These are phyloP conservation scores for Lobophora halterata DNA, from an alignment of 2,888 invertebrate genomes.

Conservation along the genomic window DNA sequence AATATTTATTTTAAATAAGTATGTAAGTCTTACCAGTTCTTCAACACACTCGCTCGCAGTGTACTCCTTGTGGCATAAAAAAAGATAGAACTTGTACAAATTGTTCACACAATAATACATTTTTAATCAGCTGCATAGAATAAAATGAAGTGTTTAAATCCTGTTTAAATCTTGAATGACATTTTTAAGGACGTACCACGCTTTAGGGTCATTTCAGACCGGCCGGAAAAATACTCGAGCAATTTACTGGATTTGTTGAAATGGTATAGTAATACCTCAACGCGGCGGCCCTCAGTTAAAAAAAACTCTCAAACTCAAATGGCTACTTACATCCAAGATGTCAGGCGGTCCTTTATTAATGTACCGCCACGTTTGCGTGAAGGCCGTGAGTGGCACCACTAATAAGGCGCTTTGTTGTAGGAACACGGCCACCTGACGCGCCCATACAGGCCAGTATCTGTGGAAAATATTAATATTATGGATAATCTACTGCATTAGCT, in stretches of 20 bases:
- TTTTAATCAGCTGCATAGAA: no score
- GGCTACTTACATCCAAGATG: conserved; percentile 87
- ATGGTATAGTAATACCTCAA: no score
- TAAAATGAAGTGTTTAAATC: no score
- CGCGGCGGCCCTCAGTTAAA: no score
- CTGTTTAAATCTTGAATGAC: no score
- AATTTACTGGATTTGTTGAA: no score
- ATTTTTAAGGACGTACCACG: no score
- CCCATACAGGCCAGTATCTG: conserved; percentile 91
- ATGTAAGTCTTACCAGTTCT: conserved; percentile 72
- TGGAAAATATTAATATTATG: no score
- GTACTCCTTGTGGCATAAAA: conserved; percentile 62
- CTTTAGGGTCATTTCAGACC: no score
- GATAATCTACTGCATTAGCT: no score
- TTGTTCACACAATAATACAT: not conserved
- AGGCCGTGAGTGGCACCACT: conserved; percentile 85
- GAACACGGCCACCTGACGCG: conserved; percentile 86
- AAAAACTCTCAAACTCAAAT: not conserved
- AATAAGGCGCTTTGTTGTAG: conserved; percentile 88
- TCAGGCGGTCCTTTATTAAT: conserved; percentile 91
- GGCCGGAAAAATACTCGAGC: no score
- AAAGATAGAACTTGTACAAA: conserved; percentile 12
- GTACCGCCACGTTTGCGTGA: conserved; percentile 86
- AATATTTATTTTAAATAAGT: not conserved
- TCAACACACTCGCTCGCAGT: conserved; percentile 58